Evolutionary conservation across 2,113 vertebrate species (phyloP), one percentile per base, ranked within the genome.

Genomic region (Lepus europaeus): DNA sequence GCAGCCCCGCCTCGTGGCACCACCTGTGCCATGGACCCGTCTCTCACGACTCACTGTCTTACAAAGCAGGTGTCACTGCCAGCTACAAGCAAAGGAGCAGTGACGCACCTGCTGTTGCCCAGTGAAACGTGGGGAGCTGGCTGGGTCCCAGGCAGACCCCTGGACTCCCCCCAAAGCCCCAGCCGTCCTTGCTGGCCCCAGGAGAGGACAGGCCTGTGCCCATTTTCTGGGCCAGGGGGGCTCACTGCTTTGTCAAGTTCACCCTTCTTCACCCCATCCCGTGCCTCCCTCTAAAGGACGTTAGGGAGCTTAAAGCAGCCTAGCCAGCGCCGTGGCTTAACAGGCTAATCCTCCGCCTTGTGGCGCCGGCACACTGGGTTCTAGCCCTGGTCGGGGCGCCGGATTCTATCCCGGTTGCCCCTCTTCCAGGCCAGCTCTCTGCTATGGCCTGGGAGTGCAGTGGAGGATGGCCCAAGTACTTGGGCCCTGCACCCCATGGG

Each of bases 41-140:
- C 20, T 49, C 13, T 36, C 27, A 9, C 3, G 13, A 80, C n/a
- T 66, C 45, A 9, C 8, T 12, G 1, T 27, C 66, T 80, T 70
- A 17, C 19, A 56, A 72, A 59, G 56, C 6, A 4, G 36, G 25
- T 25, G 49, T 61, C 73, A 19, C 5, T 2, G 1, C 56, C 0
- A 3, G 1, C 20, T 12, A 13, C 39, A 49, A 29, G 14, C 2
- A 27, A 39, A 22, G 27, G 17, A 49, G 33, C 11, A 19, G 53
- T 5, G 39, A n/a, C 2, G 7, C 0, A 4, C 10, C n/a, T 10
- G 12, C 39, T 3, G 16, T 22, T 20, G 20, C 59, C 72, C 17
- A 22, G 45, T 36, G 6, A 1, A 66, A 78, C 10, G 20, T 6
- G 3, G 23, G 59, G 39, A 64, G 10, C 59, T 9, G 7, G 2